Conservation (phyloP, 2,888 invertebrate species). For the Amblyjoppa proteus region DNA sequence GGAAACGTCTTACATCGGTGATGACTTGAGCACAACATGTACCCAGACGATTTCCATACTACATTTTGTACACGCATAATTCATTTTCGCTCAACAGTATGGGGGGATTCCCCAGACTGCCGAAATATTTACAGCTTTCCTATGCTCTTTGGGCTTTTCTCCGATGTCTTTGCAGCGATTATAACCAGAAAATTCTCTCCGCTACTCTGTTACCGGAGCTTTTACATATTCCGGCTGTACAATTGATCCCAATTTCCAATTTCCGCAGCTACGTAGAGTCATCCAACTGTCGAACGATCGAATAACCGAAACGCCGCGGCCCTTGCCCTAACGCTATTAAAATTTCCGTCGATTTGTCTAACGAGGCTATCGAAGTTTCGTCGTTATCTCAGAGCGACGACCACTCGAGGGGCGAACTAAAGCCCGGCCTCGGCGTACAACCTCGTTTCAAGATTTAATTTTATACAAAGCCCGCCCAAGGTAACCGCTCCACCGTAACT, state of each 20-base stretch:
- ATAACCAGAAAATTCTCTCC: too few relatives aligned
- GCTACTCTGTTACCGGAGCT: background rate
- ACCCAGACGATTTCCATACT: too few relatives aligned
- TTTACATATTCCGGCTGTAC: background rate
- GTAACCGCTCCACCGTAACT: conserved; percentile 43
- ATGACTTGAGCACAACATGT: too few relatives aligned
- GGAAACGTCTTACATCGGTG: too few relatives aligned
- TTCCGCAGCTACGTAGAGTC: background rate
- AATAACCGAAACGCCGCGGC: background rate
- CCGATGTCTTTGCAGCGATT: too few relatives aligned
- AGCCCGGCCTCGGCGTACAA: conserved; percentile 13
- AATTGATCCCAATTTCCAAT: background rate
- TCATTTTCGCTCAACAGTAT: too few relatives aligned
- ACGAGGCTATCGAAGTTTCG: conserved; percentile 24
- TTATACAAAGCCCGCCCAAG: conserved; percentile 24
- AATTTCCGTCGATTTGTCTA: conserved; percentile 4
- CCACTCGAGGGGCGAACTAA: conserved; percentile 12
- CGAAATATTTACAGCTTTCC: too few relatives aligned
- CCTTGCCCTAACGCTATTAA: background rate
- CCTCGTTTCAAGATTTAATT: conserved; percentile 52
- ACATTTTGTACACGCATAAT: too few relatives aligned
- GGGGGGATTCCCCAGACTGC: too few relatives aligned
- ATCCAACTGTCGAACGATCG: background rate
- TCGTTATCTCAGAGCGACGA: conserved; percentile 2
- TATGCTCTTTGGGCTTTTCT: too few relatives aligned